Evolutionary conservation across 1,140 invertebrate genomes (phyloP), one percentile per base, ranked within the genome.

Genomic region (Dendrolimus kikuchii): DNA sequence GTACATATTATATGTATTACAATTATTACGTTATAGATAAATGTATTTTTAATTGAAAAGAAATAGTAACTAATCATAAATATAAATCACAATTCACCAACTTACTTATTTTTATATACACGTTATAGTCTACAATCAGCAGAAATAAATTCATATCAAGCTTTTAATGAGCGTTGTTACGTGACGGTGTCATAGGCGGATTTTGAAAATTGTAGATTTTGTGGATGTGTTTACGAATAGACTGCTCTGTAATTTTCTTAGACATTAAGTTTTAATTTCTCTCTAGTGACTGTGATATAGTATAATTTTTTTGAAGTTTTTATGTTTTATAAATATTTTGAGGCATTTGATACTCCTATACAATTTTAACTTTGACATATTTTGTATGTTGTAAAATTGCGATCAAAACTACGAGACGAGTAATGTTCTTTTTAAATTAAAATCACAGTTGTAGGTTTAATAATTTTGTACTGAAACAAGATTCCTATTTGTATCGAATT

Each of bases 271-370:
- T 72, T 52, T 81, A 66, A 74, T 72, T 72, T 83, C 71, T 84
- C 65, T 83, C 79, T 84, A 86, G 82, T 72, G 71, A 80, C 82
- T 86, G 82, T 86, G 82, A 86, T 86, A 86, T 84, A 82, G 77
- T 80, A 84, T 86, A 82, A 82, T 83, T 83, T 49, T 77, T 71
- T 78, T 59, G 62, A 68, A 73, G 23, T 23, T 23, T 74, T 67
- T 68, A 76, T 62, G 66, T 82, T 84, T 84, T 86, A 79, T 82
- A 82, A 46, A 86, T 83, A 83, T 64, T 76, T 83, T 69, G 48
- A 68, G 75, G 77, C 77, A 60, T 84, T 84, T 84, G 79, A 83
- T 83, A 86, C 73, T 74, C 71, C 77, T 86, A 82, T 86, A 86
- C 82, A 82, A 82, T 81, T 86, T 82, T 83, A 80, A 62, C 71